A percentile compares a stretch with the other conserved stretches of the same genome.
Conservation (phyloP, 2,113 vertebrate species). For the Neoarius graeffei region DNA sequence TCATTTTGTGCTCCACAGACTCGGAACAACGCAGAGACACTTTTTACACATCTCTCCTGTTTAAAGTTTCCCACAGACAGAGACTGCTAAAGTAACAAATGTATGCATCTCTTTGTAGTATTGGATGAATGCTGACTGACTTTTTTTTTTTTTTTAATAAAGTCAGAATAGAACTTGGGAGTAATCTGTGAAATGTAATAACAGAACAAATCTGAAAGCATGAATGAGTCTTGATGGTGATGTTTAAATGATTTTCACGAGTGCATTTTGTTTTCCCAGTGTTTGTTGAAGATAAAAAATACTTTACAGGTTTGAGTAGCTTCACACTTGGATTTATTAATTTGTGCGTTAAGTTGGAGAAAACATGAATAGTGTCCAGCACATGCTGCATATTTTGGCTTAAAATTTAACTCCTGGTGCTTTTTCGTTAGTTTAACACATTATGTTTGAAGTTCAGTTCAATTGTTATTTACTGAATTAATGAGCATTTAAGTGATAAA, state of each 20-base stretch:
- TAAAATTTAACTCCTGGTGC: not conserved
- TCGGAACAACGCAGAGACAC: not conserved
- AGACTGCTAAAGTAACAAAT: not conserved
- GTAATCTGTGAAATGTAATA: not conserved
- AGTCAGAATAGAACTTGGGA: not conserved
- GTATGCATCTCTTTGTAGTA: not conserved
- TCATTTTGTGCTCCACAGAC: slow-evolving; percentile 27
- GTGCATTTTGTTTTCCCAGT: not conserved
- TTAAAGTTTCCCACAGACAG: not conserved
- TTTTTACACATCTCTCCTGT: not conserved
- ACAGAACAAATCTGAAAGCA: not conserved
- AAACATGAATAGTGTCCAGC: not conserved
- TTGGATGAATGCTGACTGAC: not conserved
- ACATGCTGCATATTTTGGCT: not conserved
- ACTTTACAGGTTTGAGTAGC: not conserved
- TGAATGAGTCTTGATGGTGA: not conserved
- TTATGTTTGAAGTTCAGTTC: not conserved
- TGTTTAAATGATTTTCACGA: not conserved
- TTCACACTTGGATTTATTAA: not conserved
- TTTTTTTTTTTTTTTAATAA: too few relatives aligned
- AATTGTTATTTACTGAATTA: not conserved
- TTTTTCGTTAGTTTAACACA: not conserved
- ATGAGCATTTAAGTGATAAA: not conserved
- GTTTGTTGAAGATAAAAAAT: not conserved
- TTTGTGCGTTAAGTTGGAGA: not conserved